A percentile compares a stretch with the other conserved stretches of the same genome.
These are phyloP conservation scores for Monodelphis domestica DNA, from an alignment of 2,797 vertebrate species.

Conservation along the genomic window DNA sequence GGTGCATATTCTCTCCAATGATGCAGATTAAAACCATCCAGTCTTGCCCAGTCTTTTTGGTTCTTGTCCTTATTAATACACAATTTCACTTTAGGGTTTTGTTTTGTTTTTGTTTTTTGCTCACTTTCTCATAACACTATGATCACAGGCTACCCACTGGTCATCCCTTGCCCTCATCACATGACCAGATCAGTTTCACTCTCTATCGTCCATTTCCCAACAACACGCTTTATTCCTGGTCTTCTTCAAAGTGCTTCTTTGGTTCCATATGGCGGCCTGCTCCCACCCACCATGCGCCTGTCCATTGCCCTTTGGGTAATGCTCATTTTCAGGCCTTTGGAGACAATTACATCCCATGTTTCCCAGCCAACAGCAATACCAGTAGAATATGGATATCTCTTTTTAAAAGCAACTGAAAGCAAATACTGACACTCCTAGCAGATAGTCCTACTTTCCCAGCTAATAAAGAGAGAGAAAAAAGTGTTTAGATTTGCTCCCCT, in stretches of 20 bases:
- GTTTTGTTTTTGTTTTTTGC: not conserved
- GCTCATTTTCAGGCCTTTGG: not conserved
- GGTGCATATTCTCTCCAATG: not conserved
- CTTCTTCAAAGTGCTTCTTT: not conserved
- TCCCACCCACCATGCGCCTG: not conserved
- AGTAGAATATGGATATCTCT: not conserved
- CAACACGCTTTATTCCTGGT: not conserved
- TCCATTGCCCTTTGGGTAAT: not conserved
- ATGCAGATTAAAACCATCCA: not conserved
- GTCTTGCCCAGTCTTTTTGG: not conserved
- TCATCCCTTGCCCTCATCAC: not conserved
- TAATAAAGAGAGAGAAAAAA: constrained; percentile 49
- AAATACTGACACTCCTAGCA: not conserved
- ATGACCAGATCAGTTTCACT: not conserved
- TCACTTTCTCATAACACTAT: not conserved
- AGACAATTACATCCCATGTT: not conserved
- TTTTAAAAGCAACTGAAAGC: not conserved
- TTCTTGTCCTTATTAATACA: not conserved
- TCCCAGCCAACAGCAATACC: not conserved
- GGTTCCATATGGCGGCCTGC: not conserved
- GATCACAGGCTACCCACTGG: not conserved
- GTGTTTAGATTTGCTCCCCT: constrained; percentile 34
- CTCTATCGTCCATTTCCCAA: not conserved
- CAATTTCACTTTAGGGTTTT: not conserved
- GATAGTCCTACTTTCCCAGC: not conserved